Evolutionary conservation across 2,888 invertebrate genomes (phyloP).

Genomic region (Scrobipalpa atriplicella): DNA sequence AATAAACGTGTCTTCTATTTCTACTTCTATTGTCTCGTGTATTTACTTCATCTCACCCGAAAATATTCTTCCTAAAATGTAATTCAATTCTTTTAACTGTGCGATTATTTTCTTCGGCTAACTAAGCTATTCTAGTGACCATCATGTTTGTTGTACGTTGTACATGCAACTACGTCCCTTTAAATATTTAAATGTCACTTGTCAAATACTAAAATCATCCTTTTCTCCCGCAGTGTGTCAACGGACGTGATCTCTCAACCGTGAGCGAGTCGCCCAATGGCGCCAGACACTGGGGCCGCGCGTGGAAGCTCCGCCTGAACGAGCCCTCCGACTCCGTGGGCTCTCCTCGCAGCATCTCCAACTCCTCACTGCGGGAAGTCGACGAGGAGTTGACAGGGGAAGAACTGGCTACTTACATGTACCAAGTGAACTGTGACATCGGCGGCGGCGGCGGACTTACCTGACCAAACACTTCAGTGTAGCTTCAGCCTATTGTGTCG

Average conservation of each 20-base stretch:
- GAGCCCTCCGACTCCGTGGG: slow-evolving; percentile 71
- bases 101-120: too few species aligned
- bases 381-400: slow-evolving; percentile 87
- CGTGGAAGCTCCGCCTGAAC: slow-evolving; percentile 55
- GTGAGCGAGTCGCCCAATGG: slow-evolving; percentile 69
- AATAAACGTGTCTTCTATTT: too few species aligned
- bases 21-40: too few species aligned
- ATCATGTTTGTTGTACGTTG: too few species aligned
- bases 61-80: too few species aligned
- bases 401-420: slow-evolving; percentile 87
- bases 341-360: slow-evolving; percentile 85
- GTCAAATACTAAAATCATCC: too few species aligned
- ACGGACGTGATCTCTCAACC: slow-evolving; percentile 62
- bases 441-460: slow-evolving; percentile 63
- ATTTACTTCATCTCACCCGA: too few species aligned
- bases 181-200: too few species aligned
- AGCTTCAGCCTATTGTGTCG: not conserved
- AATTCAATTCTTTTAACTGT: too few species aligned
- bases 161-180: too few species aligned
- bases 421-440: slow-evolving; percentile 83
- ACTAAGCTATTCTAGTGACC: too few species aligned
- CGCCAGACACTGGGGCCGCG: slow-evolving; percentile 63
- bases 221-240: slow-evolving; percentile 54
- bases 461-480: slow-evolving; percentile 65
- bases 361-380: slow-evolving; percentile 88